Evolutionary conservation across 1,140 invertebrate genomes (phyloP).

Genomic region (Hermatobates lingyangjiaoensis): DNA sequence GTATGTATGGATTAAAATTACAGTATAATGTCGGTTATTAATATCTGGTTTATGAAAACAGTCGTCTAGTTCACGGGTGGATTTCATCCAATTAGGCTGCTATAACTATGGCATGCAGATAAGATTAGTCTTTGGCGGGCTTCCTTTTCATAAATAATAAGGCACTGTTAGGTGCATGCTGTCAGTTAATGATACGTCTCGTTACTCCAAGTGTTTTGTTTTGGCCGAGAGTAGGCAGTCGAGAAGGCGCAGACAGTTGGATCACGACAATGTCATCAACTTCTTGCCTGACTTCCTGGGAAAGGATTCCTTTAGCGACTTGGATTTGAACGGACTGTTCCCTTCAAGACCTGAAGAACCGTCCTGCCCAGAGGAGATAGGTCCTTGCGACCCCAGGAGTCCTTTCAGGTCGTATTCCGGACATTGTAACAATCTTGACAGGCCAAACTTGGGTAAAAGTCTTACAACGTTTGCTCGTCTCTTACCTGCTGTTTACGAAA

Average conservation of each 20-base stretch:
- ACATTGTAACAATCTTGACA: constrained; percentile 77
- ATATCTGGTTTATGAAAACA: too few relatives aligned
- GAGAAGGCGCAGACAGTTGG: constrained; percentile 47
- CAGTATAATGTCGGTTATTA: too few relatives aligned
- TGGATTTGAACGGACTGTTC: constrained; percentile 43
- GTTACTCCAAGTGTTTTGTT: background rate
- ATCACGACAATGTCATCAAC: constrained; percentile 38
- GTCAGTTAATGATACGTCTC: background rate
- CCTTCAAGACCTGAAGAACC: constrained; percentile 27
- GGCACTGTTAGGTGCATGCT: too few relatives aligned
- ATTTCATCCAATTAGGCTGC: too few relatives aligned
- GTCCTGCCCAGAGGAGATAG: constrained; percentile 28
- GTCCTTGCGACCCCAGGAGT: constrained; percentile 54
- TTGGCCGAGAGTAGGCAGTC: constrained; percentile 20
- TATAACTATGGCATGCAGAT: too few relatives aligned
- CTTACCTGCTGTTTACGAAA: constrained; percentile 70
- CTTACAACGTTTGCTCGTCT: constrained; percentile 71
- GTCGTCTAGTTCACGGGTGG: too few relatives aligned
- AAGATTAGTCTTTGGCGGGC: too few relatives aligned
- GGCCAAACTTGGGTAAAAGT: constrained; percentile 67
- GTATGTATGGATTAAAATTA: too few relatives aligned
- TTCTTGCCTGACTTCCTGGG: constrained; percentile 24
- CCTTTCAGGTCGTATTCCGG: constrained; percentile 69
- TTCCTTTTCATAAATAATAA: too few relatives aligned
- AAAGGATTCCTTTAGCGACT: constrained; percentile 32